Base-by-base conservation (phyloP, 2,888 invertebrate genomes). In the Spodoptera exigua region DNA sequence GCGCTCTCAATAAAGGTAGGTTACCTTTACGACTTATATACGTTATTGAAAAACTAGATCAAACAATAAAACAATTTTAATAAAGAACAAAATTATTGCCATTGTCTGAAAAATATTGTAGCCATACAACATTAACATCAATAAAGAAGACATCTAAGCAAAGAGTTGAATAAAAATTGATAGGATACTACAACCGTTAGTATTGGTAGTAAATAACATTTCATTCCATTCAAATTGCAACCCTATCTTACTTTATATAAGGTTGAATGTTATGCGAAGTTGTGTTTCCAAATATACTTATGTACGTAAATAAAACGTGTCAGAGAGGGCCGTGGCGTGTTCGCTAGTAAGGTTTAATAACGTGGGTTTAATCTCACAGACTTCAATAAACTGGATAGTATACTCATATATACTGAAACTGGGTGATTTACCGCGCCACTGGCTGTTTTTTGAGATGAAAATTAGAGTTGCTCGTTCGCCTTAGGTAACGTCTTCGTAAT, bases 301-400 rank as follows among this genome's bases (percentile, higher is more conserved):
- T 59, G 56, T 72, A 61, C 66, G 53, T 75, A 73, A 76, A 76
- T 76, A 74, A 73, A 76, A 76, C 68, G 68, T 68, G 76, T 61
- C 76, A 68, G 73, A 63, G 61, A 45, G 60, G 14, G 58, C 62
- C 59, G 63, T 54, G 57, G 49, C 51, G 70, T 67, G 62, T 66
- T 73, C 65, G 59, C 61, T 76, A 68, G 67, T 76, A 73, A 73
- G 76, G 76, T 76, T 86, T 89, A 88, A 88, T 88, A 87, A 85
- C 84, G 77, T 77, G 62, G 81, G 82, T 82, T 84, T 87, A 86
- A 87, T 86, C 86, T 85, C 79, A 55, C 81, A 70, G 74, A 70
- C 78, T 79, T 81, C 84, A 81, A 81, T 84, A 81, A 83, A 80
- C 74, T 66, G 34, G 65, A 62, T 74, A 65, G 62, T 74, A 63